These are phyloP conservation scores for Ia io DNA, from an alignment of 2,113 vertebrate genomes.

Conservation along the genomic window DNA sequence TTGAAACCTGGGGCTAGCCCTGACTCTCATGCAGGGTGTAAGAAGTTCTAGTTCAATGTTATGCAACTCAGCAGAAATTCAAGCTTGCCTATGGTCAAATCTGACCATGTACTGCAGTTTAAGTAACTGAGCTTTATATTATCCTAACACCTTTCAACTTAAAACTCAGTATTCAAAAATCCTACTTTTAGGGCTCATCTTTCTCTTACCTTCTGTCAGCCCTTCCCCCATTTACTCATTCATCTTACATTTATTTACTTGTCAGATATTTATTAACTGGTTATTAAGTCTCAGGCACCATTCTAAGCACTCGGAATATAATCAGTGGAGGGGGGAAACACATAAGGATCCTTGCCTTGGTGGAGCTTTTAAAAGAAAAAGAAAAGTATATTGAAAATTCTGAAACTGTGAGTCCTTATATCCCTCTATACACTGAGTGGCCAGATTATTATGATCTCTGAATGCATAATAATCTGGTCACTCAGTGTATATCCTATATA, in stretches of 20 bases:
- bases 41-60: background rate
- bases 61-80: background rate
- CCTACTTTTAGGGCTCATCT: background rate
- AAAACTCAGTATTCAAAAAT: background rate
- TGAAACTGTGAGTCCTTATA: background rate
- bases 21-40: accelerated
- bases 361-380: background rate
- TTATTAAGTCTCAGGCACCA: background rate
- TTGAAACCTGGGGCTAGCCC: background rate
- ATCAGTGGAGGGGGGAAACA: no score
- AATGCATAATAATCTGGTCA: no score
- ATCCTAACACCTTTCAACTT: background rate
- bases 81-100: background rate
- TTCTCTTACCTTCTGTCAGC: background rate
- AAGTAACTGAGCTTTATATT: background rate
- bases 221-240: background rate
- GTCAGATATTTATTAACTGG: background rate
- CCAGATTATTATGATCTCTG: no score
- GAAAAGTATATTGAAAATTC: background rate
- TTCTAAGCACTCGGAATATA: background rate
- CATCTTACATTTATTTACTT: background rate
- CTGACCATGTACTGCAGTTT: background rate
- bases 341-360: background rate
- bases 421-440: no score
- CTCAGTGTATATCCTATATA: no score